phyloP scores from a whole-genome alignment of 2,113 vertebrate genomes.

The Hypocryptadius cinnamomeus region DNA sequence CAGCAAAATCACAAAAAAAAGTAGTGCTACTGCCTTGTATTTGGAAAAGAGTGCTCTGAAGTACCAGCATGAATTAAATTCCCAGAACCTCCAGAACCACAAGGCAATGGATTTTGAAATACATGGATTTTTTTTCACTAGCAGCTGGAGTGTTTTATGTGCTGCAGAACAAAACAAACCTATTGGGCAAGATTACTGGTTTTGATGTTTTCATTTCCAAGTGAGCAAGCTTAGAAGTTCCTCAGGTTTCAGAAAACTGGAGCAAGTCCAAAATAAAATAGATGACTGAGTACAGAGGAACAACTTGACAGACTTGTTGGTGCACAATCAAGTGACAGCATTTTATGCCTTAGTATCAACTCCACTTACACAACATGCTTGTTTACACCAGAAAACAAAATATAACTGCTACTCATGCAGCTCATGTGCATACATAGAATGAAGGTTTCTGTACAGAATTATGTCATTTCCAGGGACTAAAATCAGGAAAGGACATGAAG shows the following conservation, averaged over 20 bases:
- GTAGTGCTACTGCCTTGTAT: neutral
- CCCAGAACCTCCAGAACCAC: neutral
- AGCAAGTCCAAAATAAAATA: neutral
- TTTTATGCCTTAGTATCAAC: neutral
- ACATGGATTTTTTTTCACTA: neutral
- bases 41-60: neutral
- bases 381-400: neutral
- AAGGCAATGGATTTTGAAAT: neutral
- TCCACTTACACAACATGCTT: neutral
- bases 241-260: neutral
- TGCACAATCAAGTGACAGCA: neutral
- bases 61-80: neutral
- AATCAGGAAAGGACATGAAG: neutral
- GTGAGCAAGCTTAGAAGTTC: neutral
- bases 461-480: neutral
- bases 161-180: neutral
- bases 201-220: neutral
- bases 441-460: neutral
- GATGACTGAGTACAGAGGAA: neutral
- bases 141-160: neutral
- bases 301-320: neutral
- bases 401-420: neutral
- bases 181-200: neutral
- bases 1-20: neutral
- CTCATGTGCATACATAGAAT: neutral